A percentile compares a stretch with the other conserved stretches of the same genome.
Evolutionary conservation across 2,888 invertebrate species (phyloP).

Genomic region (Electrophaes corylata): DNA sequence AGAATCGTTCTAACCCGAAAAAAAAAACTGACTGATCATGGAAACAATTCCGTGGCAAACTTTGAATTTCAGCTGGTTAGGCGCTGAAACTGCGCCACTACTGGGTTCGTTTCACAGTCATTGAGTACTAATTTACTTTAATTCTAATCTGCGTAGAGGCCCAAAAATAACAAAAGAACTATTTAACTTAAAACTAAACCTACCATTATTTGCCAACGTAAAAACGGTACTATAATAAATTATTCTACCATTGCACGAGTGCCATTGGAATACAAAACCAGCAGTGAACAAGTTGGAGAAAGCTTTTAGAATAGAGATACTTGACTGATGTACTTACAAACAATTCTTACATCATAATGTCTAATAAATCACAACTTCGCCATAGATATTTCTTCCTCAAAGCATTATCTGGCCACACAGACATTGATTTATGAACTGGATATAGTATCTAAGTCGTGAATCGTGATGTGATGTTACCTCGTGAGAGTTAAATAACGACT

Average conservation of each 20-base stretch:
- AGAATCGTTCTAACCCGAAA: too few relatives aligned
- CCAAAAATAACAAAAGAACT: too few relatives aligned
- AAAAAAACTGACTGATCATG: too few relatives aligned
- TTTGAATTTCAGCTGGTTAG: too few relatives aligned
- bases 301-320: slow-evolving; percentile 1
- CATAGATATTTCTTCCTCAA: slow-evolving; percentile 9
- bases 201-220: too few relatives aligned
- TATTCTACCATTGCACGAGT: background rate
- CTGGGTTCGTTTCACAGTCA: too few relatives aligned
- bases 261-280: background rate
- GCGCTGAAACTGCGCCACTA: too few relatives aligned
- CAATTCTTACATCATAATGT: background rate
- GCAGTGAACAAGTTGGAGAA: slow-evolving; percentile 1
- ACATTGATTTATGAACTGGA: slow-evolving; percentile 14
- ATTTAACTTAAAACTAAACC: too few relatives aligned
- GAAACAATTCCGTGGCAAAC: too few relatives aligned
- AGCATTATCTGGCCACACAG: background rate
- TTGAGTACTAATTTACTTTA: too few relatives aligned
- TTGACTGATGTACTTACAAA: background rate
- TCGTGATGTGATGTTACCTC: slow-evolving; percentile 8
- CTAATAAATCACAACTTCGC: slow-evolving; percentile 1
- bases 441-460: slow-evolving; percentile 10
- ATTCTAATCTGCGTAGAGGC: too few relatives aligned
- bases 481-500: background rate
- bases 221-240: background rate